Evolutionary conservation across 2,888 invertebrate species (phyloP).

Genomic region (Cheilosia variabilis): DNA sequence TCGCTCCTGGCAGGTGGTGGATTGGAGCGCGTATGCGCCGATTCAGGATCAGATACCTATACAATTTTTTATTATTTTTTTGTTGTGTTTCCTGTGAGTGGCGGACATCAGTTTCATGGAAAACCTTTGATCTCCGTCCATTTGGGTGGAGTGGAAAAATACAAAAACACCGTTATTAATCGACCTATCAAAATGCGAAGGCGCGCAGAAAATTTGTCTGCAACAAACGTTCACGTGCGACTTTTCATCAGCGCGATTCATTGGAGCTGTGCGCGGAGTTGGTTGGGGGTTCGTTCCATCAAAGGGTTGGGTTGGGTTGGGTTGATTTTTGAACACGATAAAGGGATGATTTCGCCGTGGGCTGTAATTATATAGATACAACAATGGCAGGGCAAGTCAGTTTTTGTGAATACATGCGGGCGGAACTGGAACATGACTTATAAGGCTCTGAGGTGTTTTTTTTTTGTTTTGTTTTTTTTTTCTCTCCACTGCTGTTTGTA

Average conservation of each 20-base stretch:
- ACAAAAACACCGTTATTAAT: conserved; percentile 61
- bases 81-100: conserved; percentile 60
- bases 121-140: conserved; percentile 70
- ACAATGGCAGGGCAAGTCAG: conserved; percentile 30
- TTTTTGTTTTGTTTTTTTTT: conserved; percentile 1
- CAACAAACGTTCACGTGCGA: conserved; percentile 52
- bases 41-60: conserved; percentile 61
- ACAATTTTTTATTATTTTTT: conserved; percentile 15
- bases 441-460: conserved; percentile 10
- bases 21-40: conserved; percentile 66
- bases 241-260: conserved; percentile 69
- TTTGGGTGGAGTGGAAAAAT: conserved; percentile 50
- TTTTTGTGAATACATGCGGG: conserved; percentile 12
- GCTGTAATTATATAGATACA: conserved; percentile 52
- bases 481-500: background rate
- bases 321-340: conserved; percentile 21
- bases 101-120: conserved; percentile 65
- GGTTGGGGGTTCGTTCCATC: background rate
- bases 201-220: conserved; percentile 62
- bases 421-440: conserved; percentile 35
- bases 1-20: conserved; percentile 55
- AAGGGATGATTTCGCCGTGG: conserved; percentile 50
- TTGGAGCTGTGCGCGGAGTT: background rate
- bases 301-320: conserved; percentile 9
- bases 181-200: conserved; percentile 73